Evolutionary conservation across 2,888 invertebrate species (phyloP).

Genomic region (Mantis religiosa): DNA sequence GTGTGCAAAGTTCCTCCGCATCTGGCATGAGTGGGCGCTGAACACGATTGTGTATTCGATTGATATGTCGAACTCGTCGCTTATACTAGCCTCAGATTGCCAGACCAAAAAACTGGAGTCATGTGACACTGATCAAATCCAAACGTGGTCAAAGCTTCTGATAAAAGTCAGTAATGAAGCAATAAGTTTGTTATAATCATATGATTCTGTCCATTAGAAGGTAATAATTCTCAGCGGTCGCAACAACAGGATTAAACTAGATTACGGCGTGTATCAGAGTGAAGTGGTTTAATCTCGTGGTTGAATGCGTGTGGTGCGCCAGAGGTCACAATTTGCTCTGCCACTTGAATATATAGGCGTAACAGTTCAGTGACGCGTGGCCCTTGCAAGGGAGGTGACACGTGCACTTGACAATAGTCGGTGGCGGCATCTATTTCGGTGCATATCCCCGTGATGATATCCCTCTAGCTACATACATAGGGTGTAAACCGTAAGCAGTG

Average conservation of each 20-base stretch:
- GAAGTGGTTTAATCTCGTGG: not conserved
- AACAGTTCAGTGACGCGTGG: not conserved
- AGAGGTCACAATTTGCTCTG: not conserved
- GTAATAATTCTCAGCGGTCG: not conserved
- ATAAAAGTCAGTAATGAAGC: too few relatives aligned
- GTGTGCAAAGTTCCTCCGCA: too few relatives aligned
- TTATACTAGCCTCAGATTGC: too few relatives aligned
- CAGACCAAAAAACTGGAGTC: too few relatives aligned
- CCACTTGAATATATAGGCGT: not conserved
- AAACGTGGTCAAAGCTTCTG: too few relatives aligned
- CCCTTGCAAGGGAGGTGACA: not conserved
- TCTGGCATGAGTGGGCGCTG: too few relatives aligned
- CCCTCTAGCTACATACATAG: too few relatives aligned
- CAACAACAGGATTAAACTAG: not conserved
- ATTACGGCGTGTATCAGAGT: not conserved
- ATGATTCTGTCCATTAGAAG: not conserved
- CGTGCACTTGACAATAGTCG: not conserved
- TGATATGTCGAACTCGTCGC: too few relatives aligned
- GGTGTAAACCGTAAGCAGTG: not conserved
- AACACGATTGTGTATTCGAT: too few relatives aligned
- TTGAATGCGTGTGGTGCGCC: not conserved
- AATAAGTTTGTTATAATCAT: not conserved
- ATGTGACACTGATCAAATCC: too few relatives aligned
- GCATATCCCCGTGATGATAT: not conserved
- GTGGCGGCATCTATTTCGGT: not conserved